Base-by-base conservation (phyloP, 2,113 vertebrate genomes). In the Larimichthys crocea region DNA sequence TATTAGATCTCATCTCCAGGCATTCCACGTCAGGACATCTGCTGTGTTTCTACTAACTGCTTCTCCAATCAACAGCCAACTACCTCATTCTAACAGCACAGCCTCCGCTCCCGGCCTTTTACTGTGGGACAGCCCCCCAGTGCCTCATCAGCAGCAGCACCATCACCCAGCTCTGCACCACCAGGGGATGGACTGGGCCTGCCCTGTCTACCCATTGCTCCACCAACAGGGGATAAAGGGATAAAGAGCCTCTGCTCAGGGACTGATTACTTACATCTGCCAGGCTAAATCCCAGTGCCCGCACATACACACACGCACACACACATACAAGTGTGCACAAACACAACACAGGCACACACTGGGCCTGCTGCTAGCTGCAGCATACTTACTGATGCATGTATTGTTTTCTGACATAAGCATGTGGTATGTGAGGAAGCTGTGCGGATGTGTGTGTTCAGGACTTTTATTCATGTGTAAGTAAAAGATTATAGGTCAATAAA, bases 221-320 rank as follows among this genome's bases (percentile, higher is more conserved):
- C 88, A 94, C 92, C 93, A 93, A 96, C 95, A 95, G 94, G 94
- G 94, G 95, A 97, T 97, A 96, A 97, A 97, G 92, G 96, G 96
- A 97, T 97, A 96, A 97, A 97, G 94, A 94, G 94, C 86, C 95
- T 93, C 93, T 94, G 91, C 90, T 93, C 86, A 71, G 92, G 93
- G 92, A 91, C 96, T 95, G 95, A 96, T 96, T 96, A 96, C 95
- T 96, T 96, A 95, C 95, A 96, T 96, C 95, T 96, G 96, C 93
- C 95, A 91, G 91, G 94, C 90, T 95, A 96, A 96, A 96, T 93
- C 95, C 94, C 94, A 94, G 91, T 89, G 87, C 93, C 91, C 77
- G 52, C 94, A 92, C 76, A 86, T 17, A 77, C 80, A 56, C 46
- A 52, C 26, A 61, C 79, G 56, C 94, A 92, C 77, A 86, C 20